A percentile compares a stretch with the other conserved stretches of the same genome.
Evolutionary conservation across 2,888 invertebrate genomes (phyloP).

Genomic region (Ophion slaviceki): DNA sequence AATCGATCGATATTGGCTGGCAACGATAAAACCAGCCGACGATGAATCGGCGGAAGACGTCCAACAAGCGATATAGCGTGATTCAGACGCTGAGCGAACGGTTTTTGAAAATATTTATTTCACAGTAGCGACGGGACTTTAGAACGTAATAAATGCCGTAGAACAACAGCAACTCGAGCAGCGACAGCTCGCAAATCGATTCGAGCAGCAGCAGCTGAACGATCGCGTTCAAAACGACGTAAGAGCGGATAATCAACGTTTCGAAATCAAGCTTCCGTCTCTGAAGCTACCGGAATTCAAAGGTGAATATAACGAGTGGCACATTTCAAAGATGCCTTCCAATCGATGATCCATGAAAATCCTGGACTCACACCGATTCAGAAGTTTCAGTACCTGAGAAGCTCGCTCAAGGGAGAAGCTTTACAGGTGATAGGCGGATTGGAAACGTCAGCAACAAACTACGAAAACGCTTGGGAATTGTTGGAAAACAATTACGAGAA

Average conservation of each 20-base stretch:
- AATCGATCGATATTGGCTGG: slow-evolving; percentile 16
- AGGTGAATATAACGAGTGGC: slow-evolving; percentile 65
- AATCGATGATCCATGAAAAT: slow-evolving; percentile 67
- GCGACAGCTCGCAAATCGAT: background rate
- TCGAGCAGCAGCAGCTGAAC: background rate
- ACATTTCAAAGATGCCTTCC: slow-evolving; percentile 65
- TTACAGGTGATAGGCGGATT: slow-evolving; percentile 63
- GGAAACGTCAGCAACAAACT: slow-evolving; percentile 67
- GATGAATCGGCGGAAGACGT: background rate
- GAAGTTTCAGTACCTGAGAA: slow-evolving; percentile 68
- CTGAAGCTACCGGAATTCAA: slow-evolving; percentile 60
- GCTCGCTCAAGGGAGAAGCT: slow-evolving; percentile 56
- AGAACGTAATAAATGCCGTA: slow-evolving; percentile 17
- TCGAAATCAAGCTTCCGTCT: slow-evolving; percentile 52
- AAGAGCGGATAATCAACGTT: background rate
- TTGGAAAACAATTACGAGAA: slow-evolving; percentile 50
- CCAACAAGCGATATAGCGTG: slow-evolving; percentile 13
- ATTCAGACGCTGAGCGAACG: slow-evolving; percentile 43
- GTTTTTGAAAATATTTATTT: slow-evolving; percentile 49
- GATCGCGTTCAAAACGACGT: background rate
- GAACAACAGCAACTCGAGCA: background rate
- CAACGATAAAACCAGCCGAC: background rate
- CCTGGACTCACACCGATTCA: slow-evolving; percentile 60
- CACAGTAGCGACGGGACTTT: slow-evolving; percentile 33
- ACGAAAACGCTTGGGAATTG: slow-evolving; percentile 67